Percentiles rank a stretch among this genome's conserved stretches.
phyloP scores from a whole-genome alignment of 2,113 vertebrate genomes.

The Bujurquina vittata region DNA sequence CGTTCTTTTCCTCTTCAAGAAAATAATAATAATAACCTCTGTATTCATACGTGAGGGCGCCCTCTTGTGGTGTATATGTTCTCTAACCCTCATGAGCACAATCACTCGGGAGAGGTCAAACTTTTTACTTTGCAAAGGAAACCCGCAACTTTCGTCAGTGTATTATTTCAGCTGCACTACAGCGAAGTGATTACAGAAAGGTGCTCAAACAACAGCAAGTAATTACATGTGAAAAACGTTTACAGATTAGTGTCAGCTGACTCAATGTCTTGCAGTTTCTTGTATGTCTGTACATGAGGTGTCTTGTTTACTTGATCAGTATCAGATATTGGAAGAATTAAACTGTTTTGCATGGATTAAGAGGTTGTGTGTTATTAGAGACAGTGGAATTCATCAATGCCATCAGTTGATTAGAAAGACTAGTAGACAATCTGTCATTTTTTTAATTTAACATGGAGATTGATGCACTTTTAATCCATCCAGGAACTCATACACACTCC shows the following conservation, averaged over 20 bases:
- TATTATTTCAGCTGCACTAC: slow-evolving; percentile 27
- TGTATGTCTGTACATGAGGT: slow-evolving; percentile 63
- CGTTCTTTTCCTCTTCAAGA: slow-evolving; percentile 10
- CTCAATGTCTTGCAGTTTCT: slow-evolving; percentile 46
- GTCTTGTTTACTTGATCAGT: slow-evolving; percentile 28
- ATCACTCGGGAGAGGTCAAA: not conserved
- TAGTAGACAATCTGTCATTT: not conserved
- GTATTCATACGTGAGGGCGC: slow-evolving; percentile 16
- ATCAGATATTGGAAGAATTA: slow-evolving; percentile 57
- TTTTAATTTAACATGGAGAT: not conserved
- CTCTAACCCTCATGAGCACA: not conserved
- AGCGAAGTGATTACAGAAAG: slow-evolving; percentile 7
- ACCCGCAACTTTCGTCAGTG: not conserved
- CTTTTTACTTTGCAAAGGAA: not conserved
- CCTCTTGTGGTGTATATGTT: slow-evolving; percentile 49
- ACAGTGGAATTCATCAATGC: not conserved
- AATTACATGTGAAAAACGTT: not conserved
- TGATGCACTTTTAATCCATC: not conserved
- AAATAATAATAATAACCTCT: slow-evolving; percentile 5
- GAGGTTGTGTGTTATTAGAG: not conserved
- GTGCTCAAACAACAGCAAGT: slow-evolving; percentile 9
- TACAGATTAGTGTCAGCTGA: slow-evolving; percentile 16
- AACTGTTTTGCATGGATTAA: slow-evolving; percentile 64
- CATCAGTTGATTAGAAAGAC: not conserved
- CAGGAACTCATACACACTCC: not conserved